Evolutionary conservation across 2,888 invertebrate species (phyloP).

Genomic region (Achlya flavicornis): DNA sequence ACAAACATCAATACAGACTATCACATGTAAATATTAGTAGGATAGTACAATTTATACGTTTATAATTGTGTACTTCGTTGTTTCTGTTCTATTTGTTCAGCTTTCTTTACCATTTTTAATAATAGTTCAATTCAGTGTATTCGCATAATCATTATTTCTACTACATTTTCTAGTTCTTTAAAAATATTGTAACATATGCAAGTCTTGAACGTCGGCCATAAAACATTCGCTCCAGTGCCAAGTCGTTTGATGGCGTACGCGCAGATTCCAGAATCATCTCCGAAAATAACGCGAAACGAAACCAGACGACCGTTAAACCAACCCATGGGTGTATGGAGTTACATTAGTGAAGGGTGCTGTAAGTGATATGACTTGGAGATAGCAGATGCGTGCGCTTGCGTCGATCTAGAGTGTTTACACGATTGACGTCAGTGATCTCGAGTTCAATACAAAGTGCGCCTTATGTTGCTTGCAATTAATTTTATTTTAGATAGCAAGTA

Average conservation of each 20-base stretch:
- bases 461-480: conserved; percentile 16
- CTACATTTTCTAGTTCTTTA: conserved; percentile 8
- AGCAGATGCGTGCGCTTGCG: conserved; percentile 37
- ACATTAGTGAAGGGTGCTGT: conserved; percentile 18
- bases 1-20: too few species aligned
- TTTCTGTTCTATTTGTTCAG: not conserved
- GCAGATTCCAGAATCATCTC: conserved; percentile 76
- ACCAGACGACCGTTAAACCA: conserved; percentile 58
- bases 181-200: conserved; percentile 51
- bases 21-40: too few species aligned
- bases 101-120: not conserved
- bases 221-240: conserved; percentile 79
- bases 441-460: conserved; percentile 7
- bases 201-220: conserved; percentile 73
- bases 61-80: not conserved
- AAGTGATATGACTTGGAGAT: conserved; percentile 23
- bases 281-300: conserved; percentile 72
- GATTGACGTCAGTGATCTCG: conserved; percentile 35
- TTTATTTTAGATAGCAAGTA: not conserved
- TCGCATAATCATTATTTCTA: conserved; percentile 15
- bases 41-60: not conserved
- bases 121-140: not conserved
- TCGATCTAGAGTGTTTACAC: conserved; percentile 10
- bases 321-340: conserved; percentile 53
- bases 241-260: conserved; percentile 68